These are phyloP conservation scores for Delia radicum DNA, from an alignment of 1,140 invertebrate genomes.

Conservation along the genomic window DNA sequence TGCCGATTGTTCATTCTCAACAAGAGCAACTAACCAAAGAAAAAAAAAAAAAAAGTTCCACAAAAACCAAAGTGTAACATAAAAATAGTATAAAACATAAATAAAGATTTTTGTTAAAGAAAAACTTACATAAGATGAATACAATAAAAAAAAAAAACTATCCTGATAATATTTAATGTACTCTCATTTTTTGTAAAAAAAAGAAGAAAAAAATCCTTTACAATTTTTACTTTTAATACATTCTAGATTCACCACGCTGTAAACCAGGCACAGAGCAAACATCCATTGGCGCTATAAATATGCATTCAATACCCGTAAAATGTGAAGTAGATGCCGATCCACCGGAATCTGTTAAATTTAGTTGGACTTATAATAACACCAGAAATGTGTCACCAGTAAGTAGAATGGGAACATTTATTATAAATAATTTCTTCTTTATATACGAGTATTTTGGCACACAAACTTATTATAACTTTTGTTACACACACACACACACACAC, in stretches of 20 bases:
- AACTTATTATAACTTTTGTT: no score
- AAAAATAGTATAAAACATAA: background rate
- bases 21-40: background rate
- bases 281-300: constrained; percentile 62
- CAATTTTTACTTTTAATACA: constrained; percentile 23
- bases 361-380: constrained; percentile 79
- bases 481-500: background rate
- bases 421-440: no score
- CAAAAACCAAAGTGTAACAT: background rate
- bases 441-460: no score
- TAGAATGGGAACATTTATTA: no score
- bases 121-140: no score
- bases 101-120: background rate
- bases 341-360: constrained; percentile 73
- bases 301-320: constrained; percentile 64
- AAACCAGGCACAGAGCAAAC: constrained; percentile 61
- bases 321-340: constrained; percentile 84
- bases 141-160: background rate
- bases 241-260: constrained; percentile 66
- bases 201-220: background rate
- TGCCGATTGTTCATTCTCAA: background rate
- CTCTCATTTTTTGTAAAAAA: background rate
- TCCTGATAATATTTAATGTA: background rate
- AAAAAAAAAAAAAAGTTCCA: background rate
- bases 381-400: constrained; percentile 68